phyloP scores from a whole-genome alignment of 2,797 vertebrate genomes.

The Meriones psammophilus region DNA sequence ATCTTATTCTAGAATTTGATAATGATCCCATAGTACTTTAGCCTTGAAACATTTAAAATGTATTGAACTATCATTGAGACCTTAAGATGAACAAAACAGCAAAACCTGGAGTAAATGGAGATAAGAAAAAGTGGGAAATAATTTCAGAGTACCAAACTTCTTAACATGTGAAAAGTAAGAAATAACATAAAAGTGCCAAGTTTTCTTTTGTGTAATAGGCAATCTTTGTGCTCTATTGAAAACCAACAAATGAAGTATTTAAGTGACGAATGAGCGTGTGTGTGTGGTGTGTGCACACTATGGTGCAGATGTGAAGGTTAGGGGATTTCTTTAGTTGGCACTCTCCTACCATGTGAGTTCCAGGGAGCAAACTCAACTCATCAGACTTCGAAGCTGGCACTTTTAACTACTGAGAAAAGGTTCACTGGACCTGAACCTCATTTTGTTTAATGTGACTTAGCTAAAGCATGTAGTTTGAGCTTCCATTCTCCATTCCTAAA shows the following conservation, averaged over 20 bases:
- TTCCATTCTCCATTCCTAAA: slow-evolving; percentile 4
- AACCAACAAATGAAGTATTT: slow-evolving; percentile 2
- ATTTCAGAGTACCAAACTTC: neutral
- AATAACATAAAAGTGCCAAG: neutral
- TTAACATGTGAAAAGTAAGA: neutral
- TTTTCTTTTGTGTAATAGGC: slow-evolving; percentile 44
- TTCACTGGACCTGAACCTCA: neutral
- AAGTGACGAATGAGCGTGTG: neutral
- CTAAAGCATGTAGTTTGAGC: slow-evolving; percentile 34
- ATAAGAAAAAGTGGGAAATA: slow-evolving; percentile 38
- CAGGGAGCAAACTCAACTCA: neutral
- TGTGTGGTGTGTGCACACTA: neutral
- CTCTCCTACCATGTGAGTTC: neutral
- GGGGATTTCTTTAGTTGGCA: neutral
- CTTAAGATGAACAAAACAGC: slow-evolving; percentile 1
- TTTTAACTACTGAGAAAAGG: neutral
- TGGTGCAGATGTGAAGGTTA: neutral
- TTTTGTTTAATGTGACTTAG: slow-evolving; percentile 38
- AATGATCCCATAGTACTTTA: neutral
- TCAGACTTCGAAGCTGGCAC: neutral
- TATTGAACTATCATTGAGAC: slow-evolving; percentile 13
- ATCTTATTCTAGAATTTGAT: slow-evolving; percentile 42
- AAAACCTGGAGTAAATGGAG: neutral
- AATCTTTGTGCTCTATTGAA: neutral
- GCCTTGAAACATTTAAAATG: slow-evolving; percentile 35